phyloP scores from a whole-genome alignment of 2,888 invertebrate species.

The Mantis religiosa region DNA sequence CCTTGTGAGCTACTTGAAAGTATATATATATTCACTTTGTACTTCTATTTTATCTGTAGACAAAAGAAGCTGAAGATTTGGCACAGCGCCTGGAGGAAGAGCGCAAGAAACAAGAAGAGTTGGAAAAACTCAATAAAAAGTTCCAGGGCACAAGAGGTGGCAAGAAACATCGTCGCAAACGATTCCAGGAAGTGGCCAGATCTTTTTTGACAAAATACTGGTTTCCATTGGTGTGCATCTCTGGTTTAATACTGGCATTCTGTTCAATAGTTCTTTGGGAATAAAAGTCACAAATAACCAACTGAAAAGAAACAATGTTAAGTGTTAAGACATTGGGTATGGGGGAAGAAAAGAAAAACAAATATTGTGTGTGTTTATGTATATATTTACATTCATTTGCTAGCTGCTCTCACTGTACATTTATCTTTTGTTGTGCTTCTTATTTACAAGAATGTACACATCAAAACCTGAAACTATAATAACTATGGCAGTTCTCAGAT shows the following conservation, averaged over 20 bases:
- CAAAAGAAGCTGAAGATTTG: conserved; percentile 47
- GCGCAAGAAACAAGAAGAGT: conserved; percentile 63
- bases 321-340: not conserved
- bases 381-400: conserved; percentile 2
- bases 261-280: not conserved
- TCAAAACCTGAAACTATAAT: not conserved
- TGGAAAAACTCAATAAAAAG: conserved; percentile 74
- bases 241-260: not conserved
- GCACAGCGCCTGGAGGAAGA: conserved; percentile 60
- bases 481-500: conserved; percentile 6
- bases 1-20: no score
- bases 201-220: conserved; percentile 47
- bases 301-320: not conserved
- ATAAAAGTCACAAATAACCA: not conserved
- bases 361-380: not conserved
- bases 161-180: conserved; percentile 54
- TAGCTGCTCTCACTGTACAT: conserved; percentile 13
- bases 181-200: conserved; percentile 41
- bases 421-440: not conserved
- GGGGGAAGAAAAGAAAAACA: not conserved
- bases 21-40: no score
- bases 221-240: conserved; percentile 35
- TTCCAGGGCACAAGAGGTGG: conserved; percentile 65
- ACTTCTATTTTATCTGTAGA: conserved; percentile 22
- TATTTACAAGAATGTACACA: conserved; percentile 15